Base-by-base conservation (phyloP, 2,888 invertebrate genomes). In the Encarsia formosa region DNA sequence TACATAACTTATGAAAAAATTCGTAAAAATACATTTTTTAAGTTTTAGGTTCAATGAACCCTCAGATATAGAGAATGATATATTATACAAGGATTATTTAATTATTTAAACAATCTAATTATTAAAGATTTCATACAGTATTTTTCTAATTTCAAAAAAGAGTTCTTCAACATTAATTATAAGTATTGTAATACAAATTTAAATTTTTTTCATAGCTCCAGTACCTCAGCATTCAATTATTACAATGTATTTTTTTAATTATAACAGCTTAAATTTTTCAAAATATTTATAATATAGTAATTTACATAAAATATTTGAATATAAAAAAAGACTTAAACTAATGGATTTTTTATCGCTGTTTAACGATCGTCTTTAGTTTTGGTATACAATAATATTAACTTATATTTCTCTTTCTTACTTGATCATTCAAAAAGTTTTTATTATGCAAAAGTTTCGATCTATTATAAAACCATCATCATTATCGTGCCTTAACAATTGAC, bases 141-240 rank as follows among this genome's bases (percentile, higher is more conserved):
- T n/a, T n/a, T n/a, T n/a, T n/a, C n/a, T n/a, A n/a, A n/a, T n/a
- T n/a, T n/a, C n/a, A n/a, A n/a, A n/a, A n/a, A n/a, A n/a, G n/a
- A n/a, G n/a, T n/a, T n/a, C n/a, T n/a, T n/a, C n/a, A n/a, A n/a
- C n/a, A n/a, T n/a, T n/a, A n/a, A n/a, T n/a, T n/a, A n/a, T n/a
- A n/a, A n/a, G n/a, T n/a, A n/a, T n/a, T n/a, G n/a, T n/a, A n/a
- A n/a, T n/a, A n/a, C n/a, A 55, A 55, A 45, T 55, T 52, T 55
- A 40, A 48, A 51, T 43, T 48, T 45, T 45, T 47, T 16, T 18
- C 38, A 23, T 18, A 24, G 22, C 24, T 48, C 41, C 46, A 56
- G 44, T 56, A 56, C 44, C 45, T 56, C 49, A 46, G 52, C 49
- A 46, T 41, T 51, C 51, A 37, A 29, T 51, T 44, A 44, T 41